These are phyloP conservation scores for Cryptocephalus moraei DNA, from an alignment of 2,888 invertebrate genomes.

Conservation along the genomic window DNA sequence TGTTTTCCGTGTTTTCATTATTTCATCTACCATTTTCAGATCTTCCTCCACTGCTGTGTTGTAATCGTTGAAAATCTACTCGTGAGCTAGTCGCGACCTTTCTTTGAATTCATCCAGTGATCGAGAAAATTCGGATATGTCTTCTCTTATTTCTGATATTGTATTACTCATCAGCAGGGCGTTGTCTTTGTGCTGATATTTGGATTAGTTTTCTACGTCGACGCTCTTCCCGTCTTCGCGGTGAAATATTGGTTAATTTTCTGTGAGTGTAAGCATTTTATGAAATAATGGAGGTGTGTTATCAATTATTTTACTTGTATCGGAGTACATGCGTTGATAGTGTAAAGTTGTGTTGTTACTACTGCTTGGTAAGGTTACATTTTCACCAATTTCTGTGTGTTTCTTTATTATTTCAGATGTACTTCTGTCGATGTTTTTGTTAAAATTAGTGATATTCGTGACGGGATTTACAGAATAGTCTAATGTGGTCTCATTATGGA, in stretches of 20 bases:
- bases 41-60: slow-evolving; percentile 24
- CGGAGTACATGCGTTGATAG: not conserved
- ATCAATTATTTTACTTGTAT: slow-evolving; percentile 6
- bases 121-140: slow-evolving; percentile 20
- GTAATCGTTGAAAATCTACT: slow-evolving; percentile 24
- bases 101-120: slow-evolving; percentile 21
- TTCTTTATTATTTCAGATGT: too few relatives aligned
- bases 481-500: too few relatives aligned
- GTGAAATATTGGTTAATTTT: slow-evolving; percentile 18
- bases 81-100: slow-evolving; percentile 12
- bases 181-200: slow-evolving; percentile 7
- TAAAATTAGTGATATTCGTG: too few relatives aligned
- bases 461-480: too few relatives aligned
- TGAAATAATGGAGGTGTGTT: slow-evolving; percentile 16
- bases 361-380: not conserved
- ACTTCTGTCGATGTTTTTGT: too few relatives aligned
- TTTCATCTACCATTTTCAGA: slow-evolving; percentile 16
- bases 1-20: slow-evolving; percentile 10
- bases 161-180: slow-evolving; percentile 17
- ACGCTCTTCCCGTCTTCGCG: slow-evolving; percentile 12
- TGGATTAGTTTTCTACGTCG: slow-evolving; percentile 6
- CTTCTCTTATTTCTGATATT: slow-evolving; percentile 21
- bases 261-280: slow-evolving; percentile 19
- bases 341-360: not conserved
- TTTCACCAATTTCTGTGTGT: too few relatives aligned